Base-by-base conservation (phyloP, 35 echinoderm and acorn worm species). In the Lytechinus variegatus region DNA sequence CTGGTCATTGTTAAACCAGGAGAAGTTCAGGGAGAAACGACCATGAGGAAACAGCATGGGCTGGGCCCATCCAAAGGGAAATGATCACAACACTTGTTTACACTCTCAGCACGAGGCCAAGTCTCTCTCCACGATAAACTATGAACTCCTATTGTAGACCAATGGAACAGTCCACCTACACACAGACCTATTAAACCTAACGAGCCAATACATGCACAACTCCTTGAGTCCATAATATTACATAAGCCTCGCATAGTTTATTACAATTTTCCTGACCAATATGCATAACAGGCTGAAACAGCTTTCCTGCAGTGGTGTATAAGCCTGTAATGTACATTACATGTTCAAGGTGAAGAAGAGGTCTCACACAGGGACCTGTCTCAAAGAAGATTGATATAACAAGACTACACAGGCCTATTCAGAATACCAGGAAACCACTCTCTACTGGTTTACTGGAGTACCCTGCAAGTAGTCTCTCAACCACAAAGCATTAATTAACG, bases 401-500 rank as follows among this genome's bases (percentile, higher is more conserved):
- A 79, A 79, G 66, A 99, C 98, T 97, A 97, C 98, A 95, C 58
- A 89, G 60, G 33, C 33, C 33, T 44, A 44, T 44, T 44, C 55
- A 95, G 89, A 4, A 96, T 52, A 90, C 33, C 88, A 90, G 88
- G 88, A 90, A 90, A 90, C 27, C 88, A 90, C 88, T 90, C 52
- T 90, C 88, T n/a, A 33, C 27, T 52, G 88, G 88, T 90, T 90
- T 90, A 90, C 88, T 90, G 88, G 88, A 33, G 88, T 44, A 52
- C 27, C 88, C 52, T 90, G 88, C 29, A 52, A 54, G 28, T 12
- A 6, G 14, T 6, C 52, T 52, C 16, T 10, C 13, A 90, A 90
- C 88, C 88, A 90, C 88, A 90, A 90, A 6, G 28, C 16, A 79
- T 79, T 79, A 90, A 90, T 52, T 19, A 54, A 90, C 10, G 28